phyloP scores from a whole-genome alignment of 2,888 invertebrate species.

The Linyphia triangularis region DNA sequence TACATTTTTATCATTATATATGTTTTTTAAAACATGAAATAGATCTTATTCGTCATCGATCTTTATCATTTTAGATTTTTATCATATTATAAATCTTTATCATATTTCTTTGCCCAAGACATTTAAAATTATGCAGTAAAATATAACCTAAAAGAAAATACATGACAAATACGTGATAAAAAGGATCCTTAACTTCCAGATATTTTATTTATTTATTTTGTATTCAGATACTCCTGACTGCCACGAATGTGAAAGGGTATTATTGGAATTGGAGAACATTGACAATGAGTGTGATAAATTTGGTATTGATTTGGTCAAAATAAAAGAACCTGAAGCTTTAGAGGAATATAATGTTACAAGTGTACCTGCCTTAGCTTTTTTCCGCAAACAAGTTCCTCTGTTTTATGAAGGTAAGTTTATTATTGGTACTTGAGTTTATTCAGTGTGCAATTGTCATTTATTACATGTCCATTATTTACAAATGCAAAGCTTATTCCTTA shows the following conservation, averaged over 20 bases:
- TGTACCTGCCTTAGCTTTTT: constrained; percentile 92
- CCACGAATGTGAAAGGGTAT: constrained; percentile 60
- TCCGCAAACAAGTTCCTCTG: constrained; percentile 90
- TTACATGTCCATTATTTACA: no score
- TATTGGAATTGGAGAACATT: constrained; percentile 77
- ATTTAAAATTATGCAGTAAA: no score
- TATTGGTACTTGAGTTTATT: no score
- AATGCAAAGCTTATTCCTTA: no score
- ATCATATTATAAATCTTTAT: no score
- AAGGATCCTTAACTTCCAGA: not conserved
- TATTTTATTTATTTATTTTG: not conserved
- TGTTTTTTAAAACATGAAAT: no score
- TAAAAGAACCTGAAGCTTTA: constrained; percentile 89
- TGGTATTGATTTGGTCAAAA: constrained; percentile 94
- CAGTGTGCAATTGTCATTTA: no score
- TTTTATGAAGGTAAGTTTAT: constrained; percentile 88
- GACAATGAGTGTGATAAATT: constrained; percentile 78
- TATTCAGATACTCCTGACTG: constrained; percentile 55
- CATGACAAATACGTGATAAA: not conserved
- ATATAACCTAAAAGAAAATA: no score
- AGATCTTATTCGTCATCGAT: no score
- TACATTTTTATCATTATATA: no score
- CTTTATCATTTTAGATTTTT: no score
- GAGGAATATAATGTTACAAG: constrained; percentile 89
- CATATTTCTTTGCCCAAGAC: no score